phyloP scores from a whole-genome alignment of 2,113 vertebrate genomes.

The Bungarus multicinctus region DNA sequence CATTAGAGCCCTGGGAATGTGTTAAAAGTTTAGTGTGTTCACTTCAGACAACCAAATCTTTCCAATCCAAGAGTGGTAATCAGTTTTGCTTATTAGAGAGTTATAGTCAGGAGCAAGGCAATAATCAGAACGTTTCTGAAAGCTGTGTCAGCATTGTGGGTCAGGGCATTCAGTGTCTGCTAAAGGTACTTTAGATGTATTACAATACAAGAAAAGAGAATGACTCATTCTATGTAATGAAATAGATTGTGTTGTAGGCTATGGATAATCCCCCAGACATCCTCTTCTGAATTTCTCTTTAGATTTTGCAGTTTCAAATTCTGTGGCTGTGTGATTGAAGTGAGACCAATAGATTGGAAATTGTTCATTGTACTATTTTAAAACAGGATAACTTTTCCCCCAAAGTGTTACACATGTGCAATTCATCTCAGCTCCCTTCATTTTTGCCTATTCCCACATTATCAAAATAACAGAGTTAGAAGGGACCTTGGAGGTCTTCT shows the following conservation, averaged over 20 bases:
- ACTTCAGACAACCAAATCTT: slow-evolving; percentile 41
- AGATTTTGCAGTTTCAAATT: not conserved
- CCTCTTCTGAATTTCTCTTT: not conserved
- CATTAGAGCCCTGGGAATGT: slow-evolving; percentile 76
- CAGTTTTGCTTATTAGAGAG: slow-evolving; percentile 46
- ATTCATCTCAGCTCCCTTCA: not conserved
- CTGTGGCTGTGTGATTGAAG: not conserved
- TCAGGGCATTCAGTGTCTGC: slow-evolving; percentile 6
- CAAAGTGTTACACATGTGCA: not conserved
- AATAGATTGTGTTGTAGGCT: not conserved
- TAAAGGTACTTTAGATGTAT: slow-evolving; percentile 39
- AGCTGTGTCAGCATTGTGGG: not conserved
- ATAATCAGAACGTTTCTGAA: not conserved
- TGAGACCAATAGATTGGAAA: not conserved
- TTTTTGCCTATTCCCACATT: not conserved
- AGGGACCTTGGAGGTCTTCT: not conserved
- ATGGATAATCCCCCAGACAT: not conserved
- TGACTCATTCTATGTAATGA: slow-evolving; percentile 42
- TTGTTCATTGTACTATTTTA: not conserved
- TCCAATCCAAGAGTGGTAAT: slow-evolving; percentile 45
- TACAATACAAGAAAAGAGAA: slow-evolving; percentile 6
- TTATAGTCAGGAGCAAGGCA: slow-evolving; percentile 21
- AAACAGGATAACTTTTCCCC: not conserved
- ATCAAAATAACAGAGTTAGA: not conserved
- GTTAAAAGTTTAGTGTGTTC: slow-evolving; percentile 77